Evolutionary conservation across 1,140 invertebrate species (phyloP).

Genomic region (Conus ventricosus): DNA sequence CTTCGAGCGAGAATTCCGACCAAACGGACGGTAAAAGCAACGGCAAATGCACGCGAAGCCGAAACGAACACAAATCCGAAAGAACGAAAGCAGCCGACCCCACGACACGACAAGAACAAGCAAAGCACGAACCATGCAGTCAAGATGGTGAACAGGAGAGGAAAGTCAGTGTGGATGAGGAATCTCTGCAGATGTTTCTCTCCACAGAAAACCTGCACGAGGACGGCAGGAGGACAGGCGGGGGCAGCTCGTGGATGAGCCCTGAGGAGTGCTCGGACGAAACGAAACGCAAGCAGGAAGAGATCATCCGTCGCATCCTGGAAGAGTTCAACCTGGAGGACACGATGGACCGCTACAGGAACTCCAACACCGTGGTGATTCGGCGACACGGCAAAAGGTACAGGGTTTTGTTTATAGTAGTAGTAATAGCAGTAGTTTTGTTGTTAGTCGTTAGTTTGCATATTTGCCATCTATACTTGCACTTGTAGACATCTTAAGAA

Average conservation of each 20-base stretch:
- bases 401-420: too few species aligned
- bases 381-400: slow-evolving; percentile 19
- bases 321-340: slow-evolving; percentile 36
- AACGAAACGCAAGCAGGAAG: slow-evolving; percentile 29
- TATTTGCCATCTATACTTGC: too few species aligned
- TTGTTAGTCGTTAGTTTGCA: too few species aligned
- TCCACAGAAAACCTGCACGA: slow-evolving; percentile 24
- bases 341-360: slow-evolving; percentile 26
- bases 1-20: too few species aligned
- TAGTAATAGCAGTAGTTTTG: too few species aligned
- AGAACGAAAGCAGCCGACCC: neutral
- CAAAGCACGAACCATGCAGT: neutral
- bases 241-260: neutral
- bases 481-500: too few species aligned
- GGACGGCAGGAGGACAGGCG: neutral
- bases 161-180: neutral
- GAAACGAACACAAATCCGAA: neutral
- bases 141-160: neutral
- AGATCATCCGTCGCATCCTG: slow-evolving; percentile 26
- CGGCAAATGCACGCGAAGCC: neutral
- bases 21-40: neutral
- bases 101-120: neutral
- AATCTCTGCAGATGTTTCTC: slow-evolving; percentile 29
- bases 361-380: neutral
- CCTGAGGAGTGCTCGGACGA: slow-evolving; percentile 6